Evolutionary conservation across 92 coral and sea anemone species (phyloP).

Genomic region (Paramuricea clavata): DNA sequence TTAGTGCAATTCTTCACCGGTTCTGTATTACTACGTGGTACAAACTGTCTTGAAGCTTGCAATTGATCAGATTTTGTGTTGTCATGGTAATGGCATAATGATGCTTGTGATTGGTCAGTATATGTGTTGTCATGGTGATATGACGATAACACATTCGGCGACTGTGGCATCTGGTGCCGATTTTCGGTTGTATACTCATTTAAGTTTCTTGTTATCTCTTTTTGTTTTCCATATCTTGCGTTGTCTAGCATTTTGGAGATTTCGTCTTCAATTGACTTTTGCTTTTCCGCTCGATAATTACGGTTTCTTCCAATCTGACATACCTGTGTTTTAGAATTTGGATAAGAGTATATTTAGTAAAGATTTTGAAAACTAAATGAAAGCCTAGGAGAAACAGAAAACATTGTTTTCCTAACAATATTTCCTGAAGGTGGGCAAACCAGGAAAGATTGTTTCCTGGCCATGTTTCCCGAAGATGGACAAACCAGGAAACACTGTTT

Average conservation of each 20-base stretch:
- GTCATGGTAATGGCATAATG: neutral
- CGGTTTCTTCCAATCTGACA: conserved; percentile 91
- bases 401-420: too few relatives aligned
- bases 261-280: conserved; percentile 35
- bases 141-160: neutral
- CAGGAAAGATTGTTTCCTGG: too few relatives aligned
- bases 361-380: neutral
- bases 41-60: neutral
- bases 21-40: neutral
- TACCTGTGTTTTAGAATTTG: conserved; percentile 52
- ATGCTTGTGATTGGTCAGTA: neutral
- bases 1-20: conserved; percentile 75
- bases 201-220: neutral
- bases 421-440: too few relatives aligned
- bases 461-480: too few relatives aligned
- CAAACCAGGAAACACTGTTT: too few relatives aligned
- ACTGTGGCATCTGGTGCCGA: neutral
- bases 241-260: conserved; percentile 75
- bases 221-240: conserved; percentile 70
- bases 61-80: neutral
- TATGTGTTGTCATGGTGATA: conserved; percentile 23
- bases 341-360: neutral
- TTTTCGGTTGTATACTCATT: neutral
- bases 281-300: conserved; percentile 61
- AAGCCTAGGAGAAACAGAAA: neutral